These are phyloP conservation scores for Coregonus suidteri DNA, from an alignment of 2,797 vertebrate genomes.

Conservation along the genomic window DNA sequence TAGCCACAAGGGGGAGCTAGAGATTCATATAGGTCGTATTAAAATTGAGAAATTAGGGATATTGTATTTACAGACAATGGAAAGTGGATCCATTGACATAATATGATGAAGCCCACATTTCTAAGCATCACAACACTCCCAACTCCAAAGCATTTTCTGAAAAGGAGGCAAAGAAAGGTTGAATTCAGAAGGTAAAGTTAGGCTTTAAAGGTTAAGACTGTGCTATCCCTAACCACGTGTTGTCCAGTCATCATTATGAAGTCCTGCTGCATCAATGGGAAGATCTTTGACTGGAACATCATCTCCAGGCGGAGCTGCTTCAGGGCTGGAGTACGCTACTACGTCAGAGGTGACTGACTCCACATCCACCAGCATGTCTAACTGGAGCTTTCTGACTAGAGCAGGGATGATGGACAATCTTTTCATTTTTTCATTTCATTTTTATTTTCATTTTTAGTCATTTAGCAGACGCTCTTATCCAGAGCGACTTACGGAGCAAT, in stretches of 20 bases:
- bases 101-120: not conserved
- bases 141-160: not conserved
- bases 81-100: not conserved
- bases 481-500: too few species aligned
- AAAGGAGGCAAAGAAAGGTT: not conserved
- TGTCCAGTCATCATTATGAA: constrained; percentile 85
- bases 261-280: constrained; percentile 89
- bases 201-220: not conserved
- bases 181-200: not conserved
- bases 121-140: not conserved
- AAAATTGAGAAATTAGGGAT: not conserved
- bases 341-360: constrained; percentile 86
- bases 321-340: constrained; percentile 93
- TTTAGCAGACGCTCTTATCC: too few species aligned
- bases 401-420: not conserved
- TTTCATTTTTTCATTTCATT: not conserved
- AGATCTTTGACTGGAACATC: constrained; percentile 91
- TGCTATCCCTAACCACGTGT: constrained; percentile 48
- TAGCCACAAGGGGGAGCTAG: constrained; percentile 12
- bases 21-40: not conserved
- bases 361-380: not conserved
- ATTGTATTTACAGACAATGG: not conserved
- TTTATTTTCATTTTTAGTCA: too few species aligned
- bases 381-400: not conserved
- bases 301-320: constrained; percentile 95